Evolutionary conservation across 2,797 vertebrate species (phyloP), one percentile per base, ranked within the genome.

Genomic region (Passerculus sandwichensis): DNA sequence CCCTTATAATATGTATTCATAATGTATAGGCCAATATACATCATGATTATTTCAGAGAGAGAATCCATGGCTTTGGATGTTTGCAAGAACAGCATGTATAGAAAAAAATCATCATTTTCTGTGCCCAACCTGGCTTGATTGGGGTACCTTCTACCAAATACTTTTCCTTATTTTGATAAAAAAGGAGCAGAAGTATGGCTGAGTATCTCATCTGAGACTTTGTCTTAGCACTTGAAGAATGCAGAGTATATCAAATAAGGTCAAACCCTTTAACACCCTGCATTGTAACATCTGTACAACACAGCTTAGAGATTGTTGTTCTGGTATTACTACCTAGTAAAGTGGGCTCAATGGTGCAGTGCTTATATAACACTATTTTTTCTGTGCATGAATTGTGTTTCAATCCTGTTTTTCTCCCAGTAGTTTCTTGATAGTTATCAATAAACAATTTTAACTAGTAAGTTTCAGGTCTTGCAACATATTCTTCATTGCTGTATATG

Each of bases 291-390:
- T 89, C 82, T 89, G 70, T 87, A 91, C 56, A 67, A 56, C 67
- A 53, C 71, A 93, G 73, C 64, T 94, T 90, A 82, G 71, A 74
- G 76, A 40, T 64, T 88, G 59, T 75, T 91, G 38, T 87, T 91
- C 56, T 78, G 26, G 50, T 69, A 66, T 86, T 88, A 47, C 62
- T 82, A 77, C 47, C 71, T 85, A 74, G 57, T 54, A 71, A 88
- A 85, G 71, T 67, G 53, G 53, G 56, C 70, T 93, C 73, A 54
- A 0, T 88, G 8, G 3, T 27, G 44, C 66, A 44, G 32, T 54
- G 77, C 34, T 94, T 93, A 91, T 48, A 10, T 79, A 94, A 93
- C 9, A 3, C 20, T 65, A 9, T 70, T 54, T 89, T 84, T 60
- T 42, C 23, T 72, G 50, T 48, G 22, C 19, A 23, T 38, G 15